phyloP scores from a whole-genome alignment of 2,888 invertebrate genomes.

The Tanypteryx hageni region DNA sequence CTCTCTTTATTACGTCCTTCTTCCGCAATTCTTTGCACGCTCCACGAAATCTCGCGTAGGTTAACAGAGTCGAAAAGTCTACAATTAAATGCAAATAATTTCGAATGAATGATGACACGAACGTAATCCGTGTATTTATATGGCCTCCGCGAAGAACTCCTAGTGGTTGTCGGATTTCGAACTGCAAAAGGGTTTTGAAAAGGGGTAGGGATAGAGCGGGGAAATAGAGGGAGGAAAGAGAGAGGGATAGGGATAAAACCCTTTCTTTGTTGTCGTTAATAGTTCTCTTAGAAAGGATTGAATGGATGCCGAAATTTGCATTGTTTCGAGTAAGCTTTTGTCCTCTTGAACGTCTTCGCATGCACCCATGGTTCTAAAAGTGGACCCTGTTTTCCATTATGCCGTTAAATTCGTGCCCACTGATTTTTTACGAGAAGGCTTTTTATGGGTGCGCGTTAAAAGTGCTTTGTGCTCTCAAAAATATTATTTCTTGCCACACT shows the following conservation, averaged over 20 bases:
- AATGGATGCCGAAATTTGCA: neutral
- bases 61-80: conserved; percentile 19
- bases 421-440: neutral
- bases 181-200: neutral
- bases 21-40: neutral
- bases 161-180: neutral
- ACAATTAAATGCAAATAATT: conserved; percentile 28
- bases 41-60: neutral
- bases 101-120: conserved; percentile 6
- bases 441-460: neutral
- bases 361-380: neutral
- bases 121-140: neutral
- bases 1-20: neutral
- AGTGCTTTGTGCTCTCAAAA: neutral
- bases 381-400: conserved; percentile 13
- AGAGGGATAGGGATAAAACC: neutral
- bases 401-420: neutral
- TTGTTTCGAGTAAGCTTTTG: neutral
- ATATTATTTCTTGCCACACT: neutral
- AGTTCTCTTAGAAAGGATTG: neutral
- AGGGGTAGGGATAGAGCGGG: neutral
- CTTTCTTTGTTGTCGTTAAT: neutral
- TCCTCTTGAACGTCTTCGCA: neutral
- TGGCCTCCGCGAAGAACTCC: neutral
- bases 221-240: neutral